A percentile compares a stretch with the other conserved stretches of the same genome.
These are phyloP conservation scores for Callopanchax toddi DNA, from an alignment of 2,113 vertebrate genomes.

Conservation along the genomic window DNA sequence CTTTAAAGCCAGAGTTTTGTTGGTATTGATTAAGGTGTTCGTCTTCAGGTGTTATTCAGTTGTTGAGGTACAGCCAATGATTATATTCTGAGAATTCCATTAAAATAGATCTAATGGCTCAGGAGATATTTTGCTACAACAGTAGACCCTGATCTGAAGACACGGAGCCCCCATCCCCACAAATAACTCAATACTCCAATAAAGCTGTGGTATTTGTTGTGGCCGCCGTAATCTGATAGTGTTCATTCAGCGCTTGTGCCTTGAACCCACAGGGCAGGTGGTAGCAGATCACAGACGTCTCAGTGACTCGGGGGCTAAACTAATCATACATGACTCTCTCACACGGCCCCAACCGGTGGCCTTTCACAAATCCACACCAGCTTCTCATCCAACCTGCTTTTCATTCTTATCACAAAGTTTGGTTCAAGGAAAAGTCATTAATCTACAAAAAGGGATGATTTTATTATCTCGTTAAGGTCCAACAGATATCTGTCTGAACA, in stretches of 20 bases:
- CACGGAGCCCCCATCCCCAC: conserved; percentile 34
- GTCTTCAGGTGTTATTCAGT: too few species aligned
- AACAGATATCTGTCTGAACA: background rate
- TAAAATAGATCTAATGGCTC: too few species aligned
- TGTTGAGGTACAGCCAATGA: too few species aligned
- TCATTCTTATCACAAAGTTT: conserved; percentile 16
- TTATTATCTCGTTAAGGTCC: background rate
- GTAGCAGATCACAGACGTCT: conserved; percentile 74
- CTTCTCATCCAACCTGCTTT: conserved; percentile 47
- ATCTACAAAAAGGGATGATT: background rate
- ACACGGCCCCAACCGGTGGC: conserved; percentile 40
- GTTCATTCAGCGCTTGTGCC: conserved; percentile 68
- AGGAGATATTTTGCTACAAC: too few species aligned
- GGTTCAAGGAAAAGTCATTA: background rate
- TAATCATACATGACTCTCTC: conserved; percentile 75
- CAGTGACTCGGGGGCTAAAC: conserved; percentile 72
- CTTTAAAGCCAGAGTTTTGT: too few species aligned
- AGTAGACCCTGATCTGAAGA: conserved; percentile 1
- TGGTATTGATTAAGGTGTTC: too few species aligned
- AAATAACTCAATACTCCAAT: conserved; percentile 77
- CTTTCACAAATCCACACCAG: conserved; percentile 60
- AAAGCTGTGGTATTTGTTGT: conserved; percentile 71
- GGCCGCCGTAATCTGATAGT: conserved; percentile 73
- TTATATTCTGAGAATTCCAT: too few species aligned
- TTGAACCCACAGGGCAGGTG: conserved; percentile 73